A percentile compares a stretch with the other conserved stretches of the same genome.
phyloP scores from a whole-genome alignment of 30 jellyfish, hydroid and myxozoan genomes.

The Rhopilema esculentum region DNA sequence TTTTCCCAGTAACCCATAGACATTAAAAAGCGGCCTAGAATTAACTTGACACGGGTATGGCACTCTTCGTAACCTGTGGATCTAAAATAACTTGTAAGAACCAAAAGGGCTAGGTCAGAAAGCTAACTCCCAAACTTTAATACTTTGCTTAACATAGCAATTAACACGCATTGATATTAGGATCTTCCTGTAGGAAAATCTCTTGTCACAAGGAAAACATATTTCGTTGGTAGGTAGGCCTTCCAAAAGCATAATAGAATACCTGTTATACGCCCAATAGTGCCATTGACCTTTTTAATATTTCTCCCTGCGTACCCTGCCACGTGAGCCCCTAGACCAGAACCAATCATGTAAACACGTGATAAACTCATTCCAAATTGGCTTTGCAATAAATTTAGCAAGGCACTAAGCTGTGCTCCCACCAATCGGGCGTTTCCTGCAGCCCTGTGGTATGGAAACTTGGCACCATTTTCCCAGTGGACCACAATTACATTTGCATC shows the following conservation, averaged over 20 bases:
- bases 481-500: slow-evolving; percentile 75
- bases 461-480: slow-evolving; percentile 86
- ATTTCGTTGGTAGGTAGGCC: no score
- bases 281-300: slow-evolving; percentile 45
- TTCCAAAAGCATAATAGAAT: neutral
- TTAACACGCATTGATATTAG: no score
- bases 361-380: slow-evolving; percentile 67
- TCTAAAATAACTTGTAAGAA: no score
- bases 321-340: slow-evolving; percentile 88
- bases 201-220: no score
- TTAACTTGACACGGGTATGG: no score
- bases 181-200: no score
- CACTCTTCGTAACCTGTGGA: no score
- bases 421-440: slow-evolving; percentile 81
- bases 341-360: slow-evolving; percentile 74
- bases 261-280: slow-evolving; percentile 84
- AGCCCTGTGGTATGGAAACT: slow-evolving; percentile 91
- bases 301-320: slow-evolving; percentile 86
- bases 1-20: no score
- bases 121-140: no score
- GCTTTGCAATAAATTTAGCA: slow-evolving; percentile 46
- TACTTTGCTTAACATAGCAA: no score
- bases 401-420: slow-evolving; percentile 74
- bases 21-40: no score
- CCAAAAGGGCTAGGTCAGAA: no score